Base-by-base conservation (phyloP, 2,888 invertebrate species). In the Ennomos quercinarius region DNA sequence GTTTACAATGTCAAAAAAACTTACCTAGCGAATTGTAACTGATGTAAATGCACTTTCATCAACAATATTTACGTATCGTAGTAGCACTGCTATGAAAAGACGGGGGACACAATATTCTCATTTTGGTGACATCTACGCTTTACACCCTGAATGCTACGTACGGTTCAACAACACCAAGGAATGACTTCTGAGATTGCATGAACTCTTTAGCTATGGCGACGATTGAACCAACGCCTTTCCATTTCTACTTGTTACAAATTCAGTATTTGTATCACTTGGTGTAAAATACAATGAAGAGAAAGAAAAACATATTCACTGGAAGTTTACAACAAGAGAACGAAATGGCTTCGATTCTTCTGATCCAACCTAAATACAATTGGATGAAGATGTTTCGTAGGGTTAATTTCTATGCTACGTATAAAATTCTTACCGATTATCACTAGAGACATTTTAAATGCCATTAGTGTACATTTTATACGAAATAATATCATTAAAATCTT, bases 281-380 rank as follows among this genome's bases (percentile, higher is more conserved):
- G 61, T 56, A 44, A 51, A 68, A 61, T 68, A 68, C 53, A 46
- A 62, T 60, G 67, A 77, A 74, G 67, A 70, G 60, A 60, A 68
- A 64, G 71, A 77, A 79, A 76, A 78, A 66, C 73, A 73, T 71
- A 66, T 77, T 70, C 72, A 71, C 70, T 77, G 80, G 70, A 60
- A 80, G 80, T 85, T 81, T 82, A 78, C 74, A 81, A 71, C 80
- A 74, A 80, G 75, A 72, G 74, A 84, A 82, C 78, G 87, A 87
- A 91, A 91, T 91, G 91, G 91, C 91, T 91, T 89, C 89, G 90
- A 90, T 86, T 85, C 77, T 78, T 84, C 79, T 77, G 81, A 78
- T 83, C 85, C 91, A 91, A 91, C 90, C 90, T 89, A 88, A 81
- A 86, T 89, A 75, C 72, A 78, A 74, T 71, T 67, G 74, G 74